Conservation (phyloP, 2,113 vertebrate genomes). For the Apistogramma diplotaenia region DNA sequence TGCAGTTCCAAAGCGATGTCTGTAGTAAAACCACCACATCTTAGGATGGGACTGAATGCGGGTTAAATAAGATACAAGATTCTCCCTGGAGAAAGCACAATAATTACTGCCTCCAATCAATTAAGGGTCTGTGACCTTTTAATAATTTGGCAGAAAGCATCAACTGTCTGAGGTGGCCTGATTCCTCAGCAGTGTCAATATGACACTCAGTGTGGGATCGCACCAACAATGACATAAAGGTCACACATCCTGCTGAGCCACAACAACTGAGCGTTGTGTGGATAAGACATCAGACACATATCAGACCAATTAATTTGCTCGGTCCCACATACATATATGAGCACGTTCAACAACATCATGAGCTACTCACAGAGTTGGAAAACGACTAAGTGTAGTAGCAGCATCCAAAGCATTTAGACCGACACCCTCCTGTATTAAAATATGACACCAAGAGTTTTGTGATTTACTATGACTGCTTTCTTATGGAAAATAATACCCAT, state of each 20-base stretch:
- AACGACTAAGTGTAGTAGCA: not conserved
- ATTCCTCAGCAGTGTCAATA: not conserved
- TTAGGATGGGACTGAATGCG: not conserved
- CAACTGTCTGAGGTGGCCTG: not conserved
- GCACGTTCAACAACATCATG: not conserved
- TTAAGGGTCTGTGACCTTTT: slow-evolving; percentile 4
- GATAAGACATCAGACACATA: not conserved
- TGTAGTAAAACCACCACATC: not conserved
- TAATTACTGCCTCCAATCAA: not conserved
- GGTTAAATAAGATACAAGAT: not conserved
- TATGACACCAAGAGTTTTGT: not conserved
- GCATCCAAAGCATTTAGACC: not conserved
- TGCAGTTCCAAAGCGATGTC: not conserved
- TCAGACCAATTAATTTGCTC: not conserved
- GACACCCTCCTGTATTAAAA: not conserved
- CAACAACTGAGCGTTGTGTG: not conserved
- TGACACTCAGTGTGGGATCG: not conserved
- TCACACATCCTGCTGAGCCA: not conserved
- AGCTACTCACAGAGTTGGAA: not conserved
- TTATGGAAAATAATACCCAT: not conserved
- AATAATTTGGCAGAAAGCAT: slow-evolving; percentile 1
- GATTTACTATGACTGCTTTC: not conserved
- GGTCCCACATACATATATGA: not conserved
- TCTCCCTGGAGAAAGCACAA: not conserved
- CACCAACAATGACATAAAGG: slow-evolving; percentile 14